These are phyloP conservation scores for Pelochelys cantorii DNA, from an alignment of 2,797 vertebrate species.

Conservation along the genomic window DNA sequence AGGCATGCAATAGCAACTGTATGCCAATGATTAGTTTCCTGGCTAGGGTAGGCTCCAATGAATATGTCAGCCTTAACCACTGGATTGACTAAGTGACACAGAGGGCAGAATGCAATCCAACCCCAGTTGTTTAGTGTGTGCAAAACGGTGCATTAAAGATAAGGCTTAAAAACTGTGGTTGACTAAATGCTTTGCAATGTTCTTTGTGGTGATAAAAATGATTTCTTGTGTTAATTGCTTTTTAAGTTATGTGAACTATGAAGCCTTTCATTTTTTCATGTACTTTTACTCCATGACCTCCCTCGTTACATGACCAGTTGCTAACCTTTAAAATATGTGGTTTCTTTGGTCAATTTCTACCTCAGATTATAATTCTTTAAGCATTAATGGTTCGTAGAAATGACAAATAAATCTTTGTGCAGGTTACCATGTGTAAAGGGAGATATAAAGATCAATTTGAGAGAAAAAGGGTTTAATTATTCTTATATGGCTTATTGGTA, in stretches of 20 bases:
- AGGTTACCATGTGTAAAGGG: neutral
- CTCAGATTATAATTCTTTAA: neutral
- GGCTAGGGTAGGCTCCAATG: neutral
- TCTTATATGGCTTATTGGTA: neutral
- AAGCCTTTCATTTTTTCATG: neutral
- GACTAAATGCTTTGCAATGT: neutral
- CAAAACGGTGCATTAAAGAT: neutral
- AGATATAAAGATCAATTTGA: neutral
- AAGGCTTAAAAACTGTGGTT: neutral
- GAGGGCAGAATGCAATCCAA: neutral
- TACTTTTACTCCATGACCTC: neutral
- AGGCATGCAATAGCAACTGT: neutral
- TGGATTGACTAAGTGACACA: accelerated
- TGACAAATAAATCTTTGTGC: neutral
- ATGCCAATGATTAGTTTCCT: neutral
- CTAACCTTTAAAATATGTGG: neutral
- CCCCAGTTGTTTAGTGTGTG: neutral
- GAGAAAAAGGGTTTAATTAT: neutral
- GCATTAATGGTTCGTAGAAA: neutral
- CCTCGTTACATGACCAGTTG: neutral
- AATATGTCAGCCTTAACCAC: neutral
- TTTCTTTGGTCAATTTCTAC: too few species aligned
- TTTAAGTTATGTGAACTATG: neutral
- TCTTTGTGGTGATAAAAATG: neutral
- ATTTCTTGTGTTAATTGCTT: neutral